Percentiles rank a stretch among this genome's conserved stretches.
Evolutionary conservation across 2,888 invertebrate species (phyloP).

Genomic region (Drosophila mettleri): DNA sequence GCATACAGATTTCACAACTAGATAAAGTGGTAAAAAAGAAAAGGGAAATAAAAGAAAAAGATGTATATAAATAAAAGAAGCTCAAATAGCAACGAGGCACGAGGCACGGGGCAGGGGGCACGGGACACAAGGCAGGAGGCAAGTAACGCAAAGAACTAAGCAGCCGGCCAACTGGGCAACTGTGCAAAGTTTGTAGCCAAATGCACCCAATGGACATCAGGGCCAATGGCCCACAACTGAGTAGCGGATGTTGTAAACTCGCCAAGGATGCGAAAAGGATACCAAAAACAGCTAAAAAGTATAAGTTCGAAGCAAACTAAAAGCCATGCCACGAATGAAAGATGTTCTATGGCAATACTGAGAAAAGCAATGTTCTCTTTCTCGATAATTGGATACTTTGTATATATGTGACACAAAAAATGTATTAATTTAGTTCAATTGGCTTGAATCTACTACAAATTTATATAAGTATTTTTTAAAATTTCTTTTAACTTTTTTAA

Average conservation of each 20-base stretch:
- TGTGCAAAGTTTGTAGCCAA: constrained; percentile 46
- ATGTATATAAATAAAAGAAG: constrained; percentile 10
- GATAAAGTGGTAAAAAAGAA: constrained; percentile 60
- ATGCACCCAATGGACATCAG: constrained; percentile 80
- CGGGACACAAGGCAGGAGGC: constrained; percentile 4
- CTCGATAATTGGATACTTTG: no score
- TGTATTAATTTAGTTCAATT: no score
- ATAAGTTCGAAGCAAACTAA: background rate
- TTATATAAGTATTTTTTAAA: no score
- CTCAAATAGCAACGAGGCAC: constrained; percentile 8
- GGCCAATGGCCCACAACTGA: constrained; percentile 74
- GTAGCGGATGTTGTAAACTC: constrained; percentile 69
- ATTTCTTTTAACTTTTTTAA: no score
- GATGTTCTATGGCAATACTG: background rate
- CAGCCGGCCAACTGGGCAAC: constrained; percentile 37
- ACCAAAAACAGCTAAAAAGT: constrained; percentile 17
- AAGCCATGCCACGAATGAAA: background rate
- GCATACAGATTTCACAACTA: constrained; percentile 77
- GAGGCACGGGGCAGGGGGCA: constrained; percentile 2
- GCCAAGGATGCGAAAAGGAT: constrained; percentile 29
- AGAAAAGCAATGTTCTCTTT: no score
- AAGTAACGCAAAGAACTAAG: constrained; percentile 42
- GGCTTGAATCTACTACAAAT: no score
- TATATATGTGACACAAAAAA: no score
- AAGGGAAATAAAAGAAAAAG: background rate